These are phyloP conservation scores for Petrosia ficiformis DNA, from an alignment of 37 sponge, comb jelly and placozoan species.

Conservation along the genomic window DNA sequence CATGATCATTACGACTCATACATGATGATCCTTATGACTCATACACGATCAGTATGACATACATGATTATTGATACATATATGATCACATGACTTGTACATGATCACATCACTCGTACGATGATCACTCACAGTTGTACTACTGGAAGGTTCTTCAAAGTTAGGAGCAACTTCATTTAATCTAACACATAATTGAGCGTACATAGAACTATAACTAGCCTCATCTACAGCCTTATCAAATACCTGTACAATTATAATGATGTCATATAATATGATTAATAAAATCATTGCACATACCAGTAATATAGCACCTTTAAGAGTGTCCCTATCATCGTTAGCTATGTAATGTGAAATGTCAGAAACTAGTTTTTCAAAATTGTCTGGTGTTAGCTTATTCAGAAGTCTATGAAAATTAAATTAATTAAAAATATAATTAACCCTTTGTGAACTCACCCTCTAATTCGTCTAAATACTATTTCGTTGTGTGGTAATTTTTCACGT, in stretches of 20 bases:
- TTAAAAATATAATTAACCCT: conserved; percentile 6
- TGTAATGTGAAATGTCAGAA: conserved; percentile 18
- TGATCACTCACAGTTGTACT: conserved; percentile 35
- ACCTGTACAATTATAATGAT: conserved; percentile 29
- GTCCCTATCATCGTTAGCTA: conserved; percentile 14
- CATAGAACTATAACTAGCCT: conserved; percentile 66
- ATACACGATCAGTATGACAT: too few species aligned
- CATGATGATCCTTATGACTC: too few species aligned
- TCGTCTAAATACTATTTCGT: conserved; percentile 54
- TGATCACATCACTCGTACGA: neutral
- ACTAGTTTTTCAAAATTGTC: conserved; percentile 75
- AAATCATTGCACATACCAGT: conserved; percentile 47
- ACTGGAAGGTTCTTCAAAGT: conserved; percentile 41
- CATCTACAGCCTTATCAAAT: conserved; percentile 82
- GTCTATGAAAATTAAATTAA: conserved; percentile 21
- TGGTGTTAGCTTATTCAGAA: conserved; percentile 85
- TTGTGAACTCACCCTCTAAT: conserved; percentile 51
- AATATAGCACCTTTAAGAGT: conserved; percentile 59
- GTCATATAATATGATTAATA: neutral
- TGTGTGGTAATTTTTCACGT: conserved; percentile 31
- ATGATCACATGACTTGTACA: too few species aligned
- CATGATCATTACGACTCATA: too few species aligned
- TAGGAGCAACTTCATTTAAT: conserved; percentile 43
- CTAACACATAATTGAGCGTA: conserved; percentile 77
- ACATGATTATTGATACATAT: neutral